A percentile compares a stretch with the other conserved stretches of the same genome.
Conservation (phyloP, 2,113 vertebrate species). For the Raja brachyura region DNA sequence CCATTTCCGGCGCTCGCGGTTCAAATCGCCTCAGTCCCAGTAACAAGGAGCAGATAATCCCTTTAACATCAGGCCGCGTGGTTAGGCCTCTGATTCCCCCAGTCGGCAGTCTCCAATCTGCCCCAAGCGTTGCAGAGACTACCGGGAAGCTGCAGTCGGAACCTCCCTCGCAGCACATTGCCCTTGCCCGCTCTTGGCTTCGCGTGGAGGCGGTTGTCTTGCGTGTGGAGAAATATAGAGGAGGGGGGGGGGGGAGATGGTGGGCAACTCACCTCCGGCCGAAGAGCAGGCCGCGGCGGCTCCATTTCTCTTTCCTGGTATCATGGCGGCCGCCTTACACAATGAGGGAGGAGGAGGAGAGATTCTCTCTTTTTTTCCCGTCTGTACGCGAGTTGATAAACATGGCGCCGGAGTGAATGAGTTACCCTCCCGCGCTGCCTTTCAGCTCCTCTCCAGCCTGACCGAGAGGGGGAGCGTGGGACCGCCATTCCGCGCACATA, state of each 20-base stretch:
- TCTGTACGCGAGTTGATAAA: constrained; percentile 14
- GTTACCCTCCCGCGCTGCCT: constrained; percentile 21
- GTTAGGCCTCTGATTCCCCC: constrained; percentile 11
- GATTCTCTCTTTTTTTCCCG: background rate
- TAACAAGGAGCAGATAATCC: background rate
- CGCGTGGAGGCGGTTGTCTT: background rate
- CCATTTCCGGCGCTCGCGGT: background rate
- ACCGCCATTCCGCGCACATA: constrained; percentile 13
- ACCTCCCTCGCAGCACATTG: background rate
- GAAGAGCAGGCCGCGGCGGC: constrained; percentile 20
- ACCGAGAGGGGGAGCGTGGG: constrained; percentile 35
- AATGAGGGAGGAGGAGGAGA: constrained; percentile 17
- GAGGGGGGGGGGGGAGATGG: background rate
- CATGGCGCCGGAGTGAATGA: constrained; percentile 33
- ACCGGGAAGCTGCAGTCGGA: background rate
- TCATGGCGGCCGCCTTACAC: constrained; percentile 34
- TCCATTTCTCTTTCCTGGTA: constrained; percentile 21
- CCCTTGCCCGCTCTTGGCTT: background rate
- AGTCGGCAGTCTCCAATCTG: background rate
- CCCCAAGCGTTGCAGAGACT: background rate
- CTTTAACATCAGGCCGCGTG: constrained; percentile 29
- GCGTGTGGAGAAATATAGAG: background rate
- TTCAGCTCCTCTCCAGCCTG: constrained; percentile 24
- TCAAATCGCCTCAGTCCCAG: background rate
- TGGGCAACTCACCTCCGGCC: background rate